Conservation (phyloP, 2,797 vertebrate species). For the Siniperca undulata region DNA sequence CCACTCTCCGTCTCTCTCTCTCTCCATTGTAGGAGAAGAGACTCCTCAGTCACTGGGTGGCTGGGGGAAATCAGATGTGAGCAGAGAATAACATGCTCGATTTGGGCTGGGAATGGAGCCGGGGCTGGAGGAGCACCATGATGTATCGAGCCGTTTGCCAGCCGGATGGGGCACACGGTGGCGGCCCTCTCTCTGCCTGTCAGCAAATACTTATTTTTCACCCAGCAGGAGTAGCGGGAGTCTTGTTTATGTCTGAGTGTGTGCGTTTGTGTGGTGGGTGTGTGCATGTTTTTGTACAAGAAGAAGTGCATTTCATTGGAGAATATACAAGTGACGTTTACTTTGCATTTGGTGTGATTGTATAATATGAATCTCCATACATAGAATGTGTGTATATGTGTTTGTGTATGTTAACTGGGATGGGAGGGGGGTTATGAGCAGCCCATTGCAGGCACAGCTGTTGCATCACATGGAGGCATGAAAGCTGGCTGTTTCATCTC, state of each 20-base stretch:
- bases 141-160: conserved; percentile 92
- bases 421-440: not conserved
- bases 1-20: conserved; percentile 73
- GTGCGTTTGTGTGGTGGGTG: conserved; percentile 24
- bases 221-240: conserved; percentile 88
- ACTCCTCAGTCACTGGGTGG: conserved; percentile 89
- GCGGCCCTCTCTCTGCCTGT: conserved; percentile 88
- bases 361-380: not conserved
- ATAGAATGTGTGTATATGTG: not conserved
- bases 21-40: conserved; percentile 86
- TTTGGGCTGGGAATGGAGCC: conserved; percentile 90
- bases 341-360: conserved; percentile 32
- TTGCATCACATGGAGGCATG: conserved; percentile 53
- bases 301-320: conserved; percentile 22
- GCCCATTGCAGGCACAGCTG: conserved; percentile 53
- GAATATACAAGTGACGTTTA: conserved; percentile 25
- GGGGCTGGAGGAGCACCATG: conserved; percentile 76
- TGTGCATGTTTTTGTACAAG: conserved; percentile 43
- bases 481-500: conserved; percentile 51
- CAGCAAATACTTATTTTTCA: conserved; percentile 94
- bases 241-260: conserved; percentile 65
- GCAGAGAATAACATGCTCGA: conserved; percentile 93
- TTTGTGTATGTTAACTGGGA: conserved; percentile 4
- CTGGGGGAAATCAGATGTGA: conserved; percentile 91
- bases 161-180: conserved; percentile 84